These are phyloP conservation scores for Listronotus bonariensis DNA, from an alignment of 1,140 invertebrate species.

Conservation along the genomic window DNA sequence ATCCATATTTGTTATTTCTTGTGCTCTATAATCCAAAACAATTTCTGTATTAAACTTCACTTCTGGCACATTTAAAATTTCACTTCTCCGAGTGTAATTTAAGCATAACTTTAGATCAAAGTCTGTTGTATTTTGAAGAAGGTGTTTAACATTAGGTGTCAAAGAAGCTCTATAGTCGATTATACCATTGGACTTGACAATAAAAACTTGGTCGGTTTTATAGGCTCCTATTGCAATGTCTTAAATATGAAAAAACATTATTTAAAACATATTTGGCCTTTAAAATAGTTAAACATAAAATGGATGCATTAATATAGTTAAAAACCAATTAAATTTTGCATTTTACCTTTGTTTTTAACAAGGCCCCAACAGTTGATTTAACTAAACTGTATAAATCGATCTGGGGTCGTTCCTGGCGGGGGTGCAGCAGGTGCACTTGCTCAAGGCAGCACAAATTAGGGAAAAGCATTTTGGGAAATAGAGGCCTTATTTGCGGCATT, in stretches of 20 bases:
- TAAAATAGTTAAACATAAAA: too few relatives aligned
- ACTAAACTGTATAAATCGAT: too few relatives aligned
- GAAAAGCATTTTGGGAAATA: too few relatives aligned
- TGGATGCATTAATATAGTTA: too few relatives aligned
- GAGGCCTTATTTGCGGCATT: too few relatives aligned
- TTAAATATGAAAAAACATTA: slow-evolving; percentile 45
- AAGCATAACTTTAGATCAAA: not conserved
- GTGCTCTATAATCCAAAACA: not conserved
- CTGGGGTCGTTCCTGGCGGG: too few relatives aligned
- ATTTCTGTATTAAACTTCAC: not conserved
- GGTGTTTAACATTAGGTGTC: not conserved
- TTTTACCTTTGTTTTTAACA: too few relatives aligned
- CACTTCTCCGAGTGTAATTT: not conserved
- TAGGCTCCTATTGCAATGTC: slow-evolving; percentile 69
- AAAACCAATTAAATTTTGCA: too few relatives aligned
- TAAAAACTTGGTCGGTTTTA: slow-evolving; percentile 59
- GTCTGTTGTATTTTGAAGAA: not conserved
- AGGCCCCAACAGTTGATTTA: too few relatives aligned
- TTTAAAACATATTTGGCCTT: not conserved
- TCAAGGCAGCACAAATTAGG: too few relatives aligned
- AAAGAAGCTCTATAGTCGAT: slow-evolving; percentile 51
- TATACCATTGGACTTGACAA: slow-evolving; percentile 64
- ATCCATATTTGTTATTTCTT: not conserved
- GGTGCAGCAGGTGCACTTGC: too few relatives aligned
- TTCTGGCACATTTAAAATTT: not conserved